Percentiles rank a stretch among this genome's conserved stretches.
Evolutionary conservation across 1,140 invertebrate species (phyloP).

Genomic region (Limonius californicus): DNA sequence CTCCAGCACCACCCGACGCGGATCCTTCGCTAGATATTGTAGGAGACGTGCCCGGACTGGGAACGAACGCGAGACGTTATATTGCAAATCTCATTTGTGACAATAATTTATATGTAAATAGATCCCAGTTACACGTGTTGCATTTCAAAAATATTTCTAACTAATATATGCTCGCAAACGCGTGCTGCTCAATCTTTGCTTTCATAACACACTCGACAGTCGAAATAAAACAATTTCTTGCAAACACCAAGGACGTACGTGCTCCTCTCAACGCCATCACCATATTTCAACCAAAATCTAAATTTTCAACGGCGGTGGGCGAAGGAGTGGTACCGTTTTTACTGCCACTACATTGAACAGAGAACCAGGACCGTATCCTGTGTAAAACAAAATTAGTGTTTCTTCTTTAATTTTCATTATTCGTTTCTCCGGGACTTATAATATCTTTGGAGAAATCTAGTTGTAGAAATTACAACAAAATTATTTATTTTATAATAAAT

Average conservation of each 20-base stretch:
- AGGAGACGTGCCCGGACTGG: conserved; percentile 37
- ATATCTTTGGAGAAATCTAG: too few species aligned
- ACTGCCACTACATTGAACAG: too few species aligned
- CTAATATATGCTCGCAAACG: conserved; percentile 6
- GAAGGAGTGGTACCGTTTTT: too few species aligned
- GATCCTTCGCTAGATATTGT: conserved; percentile 38
- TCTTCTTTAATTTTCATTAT: not conserved
- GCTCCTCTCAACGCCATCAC: not conserved
- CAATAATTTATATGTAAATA: conserved; percentile 48
- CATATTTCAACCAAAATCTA: not conserved
- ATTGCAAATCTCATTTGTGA: conserved; percentile 47
- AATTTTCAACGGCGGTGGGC: too few species aligned
- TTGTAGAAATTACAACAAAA: too few species aligned
- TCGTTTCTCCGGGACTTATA: too few species aligned
- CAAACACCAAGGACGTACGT: conserved; percentile 1
- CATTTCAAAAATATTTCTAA: conserved; percentile 31
- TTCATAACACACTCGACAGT: not conserved
- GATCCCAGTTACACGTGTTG: conserved; percentile 40
- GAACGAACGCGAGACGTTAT: conserved; percentile 37
- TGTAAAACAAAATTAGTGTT: not conserved
- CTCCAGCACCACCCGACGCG: conserved; percentile 15
- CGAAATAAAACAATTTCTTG: conserved; percentile 5
- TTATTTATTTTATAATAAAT: not conserved
- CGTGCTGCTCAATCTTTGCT: conserved; percentile 5
- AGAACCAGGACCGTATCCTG: too few species aligned